Base-by-base conservation (phyloP, 2,113 vertebrate genomes). In the Barnardius zonarius region DNA sequence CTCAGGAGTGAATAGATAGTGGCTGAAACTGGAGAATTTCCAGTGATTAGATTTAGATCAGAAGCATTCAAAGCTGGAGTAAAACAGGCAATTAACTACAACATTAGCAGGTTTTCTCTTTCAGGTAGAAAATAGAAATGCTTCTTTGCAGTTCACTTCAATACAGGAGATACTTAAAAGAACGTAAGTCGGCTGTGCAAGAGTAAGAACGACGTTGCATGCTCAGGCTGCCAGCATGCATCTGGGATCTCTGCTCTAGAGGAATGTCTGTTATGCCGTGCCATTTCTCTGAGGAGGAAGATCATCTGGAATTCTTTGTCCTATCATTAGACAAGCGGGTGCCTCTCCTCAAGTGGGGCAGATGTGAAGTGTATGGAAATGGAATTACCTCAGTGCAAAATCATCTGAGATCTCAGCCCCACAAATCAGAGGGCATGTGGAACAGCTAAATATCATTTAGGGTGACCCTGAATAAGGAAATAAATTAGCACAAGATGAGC, bases 251-350 rank as follows among this genome's bases (percentile, higher is more conserved):
- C 35, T 86, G 77, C 78, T 64, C 83, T 76, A 13, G n/a, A 90
- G 83, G 91, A 95, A 90, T 84, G 82, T 64, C 64, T 89, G 91
- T 43, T 76, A 86, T 70, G 87, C 75, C 4, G 9, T 62, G 84
- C 80, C 59, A 37, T 70, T 79, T 31, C 81, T 75, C 81, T 48
- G 72, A 75, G 66, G 43, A 94, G 70, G 66, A 44, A 67, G 67
- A 88, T 82, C 61, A 83, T 86, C 68, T 95, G 93, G 88, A 86
- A 83, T 86, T 67, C 85, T 83, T 79, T 78, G 84, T 75, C 88
- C 95, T 85, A 63, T 64, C 79, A 44, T 66, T 76, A 86, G 76
- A 83, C 88, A 93, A 93, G 76, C 4, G 81, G 91, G 51, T 93
- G 81, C 70, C 76, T 88, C 91, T 94, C 28, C 62, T 91, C 84